Percentiles rank a stretch among this genome's conserved stretches.
These are phyloP conservation scores for Magallana angulata DNA, from an alignment of 1,140 invertebrate genomes.

Conservation along the genomic window DNA sequence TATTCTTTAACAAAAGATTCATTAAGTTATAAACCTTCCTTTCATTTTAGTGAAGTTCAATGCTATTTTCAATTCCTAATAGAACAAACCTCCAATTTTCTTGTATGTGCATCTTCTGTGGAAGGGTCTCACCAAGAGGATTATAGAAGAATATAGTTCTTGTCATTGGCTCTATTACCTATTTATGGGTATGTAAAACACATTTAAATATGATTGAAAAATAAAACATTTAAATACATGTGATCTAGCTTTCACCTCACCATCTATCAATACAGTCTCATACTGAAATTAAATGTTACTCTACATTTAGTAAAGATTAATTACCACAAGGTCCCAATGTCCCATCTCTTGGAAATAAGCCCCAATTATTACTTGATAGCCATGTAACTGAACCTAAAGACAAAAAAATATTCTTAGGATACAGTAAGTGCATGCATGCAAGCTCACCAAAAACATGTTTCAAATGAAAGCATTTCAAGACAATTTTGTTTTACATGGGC, in stretches of 20 bases:
- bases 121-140: constrained; percentile 26
- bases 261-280: no score
- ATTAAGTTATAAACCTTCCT: no score
- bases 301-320: background rate
- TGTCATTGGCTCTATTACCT: constrained; percentile 18
- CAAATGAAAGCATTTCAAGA: background rate
- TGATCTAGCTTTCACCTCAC: no score
- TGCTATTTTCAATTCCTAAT: background rate
- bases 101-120: background rate
- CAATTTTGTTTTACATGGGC: no score
- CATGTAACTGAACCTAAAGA: background rate
- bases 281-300: no score
- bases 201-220: background rate
- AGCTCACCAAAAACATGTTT: background rate
- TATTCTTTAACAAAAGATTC: no score
- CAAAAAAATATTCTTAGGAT: background rate
- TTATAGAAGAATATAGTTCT: constrained; percentile 3
- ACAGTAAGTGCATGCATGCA: background rate
- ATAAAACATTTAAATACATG: background rate
- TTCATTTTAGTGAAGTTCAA: no score
- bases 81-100: background rate
- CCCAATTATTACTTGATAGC: background rate
- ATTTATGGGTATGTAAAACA: constrained; percentile 3
- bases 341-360: constrained; percentile 6
- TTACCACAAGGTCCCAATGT: constrained; percentile 29